Evolutionary conservation across 2,797 vertebrate genomes (phyloP).

Genomic region (Gymnocypris eckloni): DNA sequence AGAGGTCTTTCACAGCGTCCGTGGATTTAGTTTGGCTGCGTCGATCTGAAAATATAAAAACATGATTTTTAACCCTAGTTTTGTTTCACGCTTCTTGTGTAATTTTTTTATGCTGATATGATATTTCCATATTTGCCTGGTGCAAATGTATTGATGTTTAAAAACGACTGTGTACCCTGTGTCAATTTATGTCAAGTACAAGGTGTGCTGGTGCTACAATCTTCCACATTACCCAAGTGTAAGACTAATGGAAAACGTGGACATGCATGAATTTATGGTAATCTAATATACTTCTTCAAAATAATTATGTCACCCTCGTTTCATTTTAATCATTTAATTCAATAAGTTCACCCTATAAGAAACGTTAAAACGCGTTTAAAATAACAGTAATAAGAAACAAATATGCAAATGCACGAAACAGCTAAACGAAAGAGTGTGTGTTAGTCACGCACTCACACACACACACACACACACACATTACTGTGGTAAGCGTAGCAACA

Average conservation of each 20-base stretch:
- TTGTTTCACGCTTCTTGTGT: not conserved
- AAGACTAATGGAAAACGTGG: not conserved
- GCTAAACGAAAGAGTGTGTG: not conserved
- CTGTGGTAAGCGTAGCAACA: not conserved
- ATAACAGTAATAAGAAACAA: not conserved
- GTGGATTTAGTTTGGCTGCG: constrained; percentile 14
- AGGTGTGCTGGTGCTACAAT: not conserved
- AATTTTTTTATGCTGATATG: not conserved
- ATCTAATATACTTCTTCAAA: not conserved
- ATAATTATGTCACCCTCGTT: not conserved
- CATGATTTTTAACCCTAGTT: not conserved
- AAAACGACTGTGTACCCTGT: not conserved
- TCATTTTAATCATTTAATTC: not conserved
- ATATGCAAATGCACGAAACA: not conserved
- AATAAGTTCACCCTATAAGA: not conserved
- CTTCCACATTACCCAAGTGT: not conserved
- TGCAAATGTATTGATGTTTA: not conserved
- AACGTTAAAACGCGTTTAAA: not conserved
- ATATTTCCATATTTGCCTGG: no score
- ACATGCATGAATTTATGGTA: not conserved
- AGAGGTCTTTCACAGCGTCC: constrained; percentile 36
- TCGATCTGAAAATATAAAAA: constrained; percentile 49
- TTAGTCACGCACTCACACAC: no score
- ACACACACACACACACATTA: not conserved
- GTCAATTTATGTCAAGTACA: not conserved